These are phyloP conservation scores for Daboia siamensis DNA, from an alignment of 2,113 vertebrate genomes.

Conservation along the genomic window DNA sequence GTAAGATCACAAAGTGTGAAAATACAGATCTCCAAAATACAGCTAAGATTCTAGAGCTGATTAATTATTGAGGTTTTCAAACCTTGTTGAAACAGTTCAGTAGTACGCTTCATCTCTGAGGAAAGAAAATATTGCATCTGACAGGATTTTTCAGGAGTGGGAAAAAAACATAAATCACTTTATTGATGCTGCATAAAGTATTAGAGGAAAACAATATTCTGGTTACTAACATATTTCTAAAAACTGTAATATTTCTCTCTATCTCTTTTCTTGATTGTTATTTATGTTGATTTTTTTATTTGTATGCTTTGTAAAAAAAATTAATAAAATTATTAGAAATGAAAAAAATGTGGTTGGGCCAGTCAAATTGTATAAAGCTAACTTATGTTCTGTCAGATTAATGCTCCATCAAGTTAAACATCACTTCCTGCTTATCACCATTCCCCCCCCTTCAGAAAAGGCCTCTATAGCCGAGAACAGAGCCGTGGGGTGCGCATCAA, in stretches of 20 bases:
- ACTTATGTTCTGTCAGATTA: neutral
- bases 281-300: neutral
- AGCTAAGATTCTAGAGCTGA: neutral
- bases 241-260: neutral
- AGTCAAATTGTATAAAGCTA: neutral
- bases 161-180: neutral
- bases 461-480: no score
- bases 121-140: neutral
- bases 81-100: neutral
- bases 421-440: neutral
- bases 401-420: neutral
- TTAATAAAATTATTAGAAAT: neutral
- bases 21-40: neutral
- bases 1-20: neutral
- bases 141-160: neutral
- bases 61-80: slow-evolving; percentile 10
- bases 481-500: no score
- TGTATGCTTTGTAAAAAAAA: neutral
- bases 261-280: neutral
- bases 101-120: neutral
- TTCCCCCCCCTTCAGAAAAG: neutral
- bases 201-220: neutral
- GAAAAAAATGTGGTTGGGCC: neutral
- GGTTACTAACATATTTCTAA: neutral
- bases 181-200: neutral